These are phyloP conservation scores for Ostrea edulis DNA, from an alignment of 1,140 invertebrate genomes.

Conservation along the genomic window DNA sequence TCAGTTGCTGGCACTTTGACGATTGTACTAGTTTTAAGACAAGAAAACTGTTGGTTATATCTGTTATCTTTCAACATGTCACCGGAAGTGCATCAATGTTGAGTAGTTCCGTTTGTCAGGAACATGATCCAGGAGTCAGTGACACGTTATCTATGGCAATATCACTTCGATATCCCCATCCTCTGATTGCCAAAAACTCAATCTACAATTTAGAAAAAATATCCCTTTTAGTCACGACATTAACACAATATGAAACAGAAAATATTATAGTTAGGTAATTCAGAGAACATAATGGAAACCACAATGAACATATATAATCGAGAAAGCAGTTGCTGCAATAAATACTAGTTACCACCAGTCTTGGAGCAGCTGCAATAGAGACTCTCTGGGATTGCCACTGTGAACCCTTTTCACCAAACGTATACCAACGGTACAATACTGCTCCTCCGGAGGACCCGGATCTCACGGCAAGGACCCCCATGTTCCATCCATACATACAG, in stretches of 20 bases:
- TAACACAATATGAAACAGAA: no score
- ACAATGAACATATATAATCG: neutral
- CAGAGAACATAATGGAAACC: no score
- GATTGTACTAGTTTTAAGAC: no score
- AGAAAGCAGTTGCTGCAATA: neutral
- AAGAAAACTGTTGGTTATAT: no score
- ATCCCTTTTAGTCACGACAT: no score
- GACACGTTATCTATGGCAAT: slow-evolving; percentile 32
- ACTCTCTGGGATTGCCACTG: neutral
- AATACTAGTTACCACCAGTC: neutral
- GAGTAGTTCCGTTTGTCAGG: neutral
- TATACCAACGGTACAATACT: neutral
- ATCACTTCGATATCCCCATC: neutral
- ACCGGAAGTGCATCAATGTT: neutral
- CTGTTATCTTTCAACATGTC: neutral
- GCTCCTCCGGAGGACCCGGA: neutral
- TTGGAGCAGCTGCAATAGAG: neutral
- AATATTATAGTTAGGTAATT: no score
- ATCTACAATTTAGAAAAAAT: neutral
- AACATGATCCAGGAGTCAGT: neutral
- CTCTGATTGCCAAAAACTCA: slow-evolving; percentile 1
- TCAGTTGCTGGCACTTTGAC: no score
- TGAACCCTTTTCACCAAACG: slow-evolving; percentile 17
- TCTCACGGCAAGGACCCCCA: neutral
- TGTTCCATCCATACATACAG: slow-evolving; percentile 32